A percentile compares a stretch with the other conserved stretches of the same genome.
phyloP scores from a whole-genome alignment of 2,888 invertebrate genomes.

The Cerastis rubricosa region DNA sequence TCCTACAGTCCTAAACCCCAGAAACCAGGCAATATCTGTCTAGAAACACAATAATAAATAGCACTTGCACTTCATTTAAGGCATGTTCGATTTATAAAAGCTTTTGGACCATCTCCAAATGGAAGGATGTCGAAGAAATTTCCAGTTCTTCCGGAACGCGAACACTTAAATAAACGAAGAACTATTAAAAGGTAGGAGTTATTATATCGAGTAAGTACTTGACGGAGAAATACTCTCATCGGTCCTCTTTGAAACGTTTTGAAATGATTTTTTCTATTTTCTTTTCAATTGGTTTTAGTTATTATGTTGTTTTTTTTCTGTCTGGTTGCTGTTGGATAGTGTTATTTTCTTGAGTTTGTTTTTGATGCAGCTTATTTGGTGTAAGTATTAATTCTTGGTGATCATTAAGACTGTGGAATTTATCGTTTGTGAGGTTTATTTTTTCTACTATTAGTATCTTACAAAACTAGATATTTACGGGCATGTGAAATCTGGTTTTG shows the following conservation, averaged over 20 bases:
- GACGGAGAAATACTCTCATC: conserved; percentile 44
- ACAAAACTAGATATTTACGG: too few relatives aligned
- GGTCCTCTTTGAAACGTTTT: conserved; percentile 42
- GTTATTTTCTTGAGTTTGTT: neutral
- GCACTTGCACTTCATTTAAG: conserved; percentile 78
- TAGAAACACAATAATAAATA: conserved; percentile 68
- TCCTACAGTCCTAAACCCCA: neutral
- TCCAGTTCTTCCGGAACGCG: conserved; percentile 58
- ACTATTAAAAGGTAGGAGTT: conserved; percentile 79
- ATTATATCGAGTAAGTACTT: conserved; percentile 69
- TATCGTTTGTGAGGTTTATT: neutral
- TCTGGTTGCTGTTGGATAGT: conserved; percentile 7
- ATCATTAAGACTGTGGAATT: neutral
- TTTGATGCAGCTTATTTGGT: neutral
- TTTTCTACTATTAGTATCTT: neutral
- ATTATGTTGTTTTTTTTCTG: conserved; percentile 29
- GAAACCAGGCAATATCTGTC: conserved; percentile 43
- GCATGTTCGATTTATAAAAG: conserved; percentile 83
- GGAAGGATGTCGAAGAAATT: conserved; percentile 69
- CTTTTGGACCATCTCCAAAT: conserved; percentile 87
- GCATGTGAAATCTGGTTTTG: too few relatives aligned
- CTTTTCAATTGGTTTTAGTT: conserved; percentile 56
- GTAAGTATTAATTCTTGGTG: neutral
- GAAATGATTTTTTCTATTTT: conserved; percentile 47
- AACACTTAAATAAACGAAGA: conserved; percentile 74